Percentiles rank a stretch among this genome's conserved stretches.
phyloP scores from a whole-genome alignment of 2,888 invertebrate species.

The Caenorhabditis sp. region DNA sequence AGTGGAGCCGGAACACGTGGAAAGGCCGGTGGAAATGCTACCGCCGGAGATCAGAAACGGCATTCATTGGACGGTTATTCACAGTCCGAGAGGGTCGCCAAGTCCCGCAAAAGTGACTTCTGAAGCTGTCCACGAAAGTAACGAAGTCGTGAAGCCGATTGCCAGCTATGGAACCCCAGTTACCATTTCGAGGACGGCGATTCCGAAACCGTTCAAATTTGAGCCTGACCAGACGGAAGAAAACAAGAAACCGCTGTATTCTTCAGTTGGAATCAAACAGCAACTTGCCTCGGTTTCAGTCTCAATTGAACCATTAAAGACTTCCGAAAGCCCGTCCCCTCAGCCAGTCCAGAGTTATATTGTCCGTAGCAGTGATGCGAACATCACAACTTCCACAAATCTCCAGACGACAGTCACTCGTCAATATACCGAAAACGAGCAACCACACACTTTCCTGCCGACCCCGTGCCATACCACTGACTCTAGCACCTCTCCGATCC shows the following conservation, averaged over 20 bases:
- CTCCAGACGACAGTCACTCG: constrained; percentile 40
- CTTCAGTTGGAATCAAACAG: constrained; percentile 6
- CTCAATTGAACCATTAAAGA: no score
- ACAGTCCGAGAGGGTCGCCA: constrained; percentile 19
- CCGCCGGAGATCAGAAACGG: constrained; percentile 49
- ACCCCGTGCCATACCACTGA: constrained; percentile 44
- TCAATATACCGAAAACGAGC: constrained; percentile 3
- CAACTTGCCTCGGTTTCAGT: background rate
- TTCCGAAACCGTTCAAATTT: constrained; percentile 38
- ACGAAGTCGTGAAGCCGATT: constrained; percentile 30
- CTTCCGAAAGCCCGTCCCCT: background rate
- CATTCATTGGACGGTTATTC: constrained; percentile 62
- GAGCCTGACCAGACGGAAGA: background rate
- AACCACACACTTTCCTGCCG: background rate
- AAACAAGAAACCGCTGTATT: constrained; percentile 4
- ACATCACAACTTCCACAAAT: constrained; percentile 28
- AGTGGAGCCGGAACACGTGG: background rate
- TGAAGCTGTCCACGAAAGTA: constrained; percentile 3
- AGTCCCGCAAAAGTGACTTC: constrained; percentile 31
- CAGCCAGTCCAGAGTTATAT: constrained; percentile 22
- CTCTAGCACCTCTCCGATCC: constrained; percentile 61
- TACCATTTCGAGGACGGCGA: constrained; percentile 42
- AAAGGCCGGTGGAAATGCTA: background rate
- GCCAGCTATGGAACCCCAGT: constrained; percentile 23
- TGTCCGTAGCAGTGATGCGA: constrained; percentile 18